phyloP scores from a whole-genome alignment of 2,888 invertebrate genomes.

The Lissocephala sabroskyi region DNA sequence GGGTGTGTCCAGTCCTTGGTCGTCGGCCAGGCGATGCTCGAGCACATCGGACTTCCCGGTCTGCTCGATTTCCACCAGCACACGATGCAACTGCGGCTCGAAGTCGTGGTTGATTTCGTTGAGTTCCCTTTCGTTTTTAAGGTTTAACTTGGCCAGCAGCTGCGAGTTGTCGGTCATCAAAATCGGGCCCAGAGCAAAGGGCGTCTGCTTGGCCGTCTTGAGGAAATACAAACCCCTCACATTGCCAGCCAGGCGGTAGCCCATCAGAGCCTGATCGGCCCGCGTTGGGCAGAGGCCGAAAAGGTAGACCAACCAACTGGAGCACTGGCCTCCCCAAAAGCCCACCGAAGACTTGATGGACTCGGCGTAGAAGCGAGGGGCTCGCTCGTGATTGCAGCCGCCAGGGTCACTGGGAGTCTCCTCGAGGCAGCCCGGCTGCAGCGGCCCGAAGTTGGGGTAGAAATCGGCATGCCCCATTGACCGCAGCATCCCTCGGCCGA shows the following conservation, averaged over 20 bases:
- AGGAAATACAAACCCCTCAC: slow-evolving; percentile 74
- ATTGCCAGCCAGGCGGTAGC: slow-evolving; percentile 72
- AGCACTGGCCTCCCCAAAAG: slow-evolving; percentile 76
- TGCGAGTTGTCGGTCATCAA: slow-evolving; percentile 31
- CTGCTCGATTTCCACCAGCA: no score
- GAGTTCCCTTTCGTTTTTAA: slow-evolving; percentile 20
- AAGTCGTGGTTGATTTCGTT: slow-evolving; percentile 38
- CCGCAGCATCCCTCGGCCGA: slow-evolving; percentile 75
- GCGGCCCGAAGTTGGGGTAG: slow-evolving; percentile 76
- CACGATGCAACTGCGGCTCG: slow-evolving; percentile 46
- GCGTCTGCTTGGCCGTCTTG: slow-evolving; percentile 28
- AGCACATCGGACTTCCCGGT: slow-evolving; percentile 1
- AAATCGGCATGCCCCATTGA: slow-evolving; percentile 75
- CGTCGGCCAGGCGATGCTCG: no score
- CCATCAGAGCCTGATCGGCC: slow-evolving; percentile 71
- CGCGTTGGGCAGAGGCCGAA: slow-evolving; percentile 73
- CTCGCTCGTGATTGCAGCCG: slow-evolving; percentile 77
- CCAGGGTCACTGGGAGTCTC: slow-evolving; percentile 72
- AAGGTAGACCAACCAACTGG: slow-evolving; percentile 74
- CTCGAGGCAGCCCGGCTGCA: slow-evolving; percentile 76
- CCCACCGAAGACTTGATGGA: slow-evolving; percentile 73
- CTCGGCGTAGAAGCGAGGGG: slow-evolving; percentile 76
- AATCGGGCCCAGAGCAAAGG: slow-evolving; percentile 50
- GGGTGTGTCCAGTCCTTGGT: no score
- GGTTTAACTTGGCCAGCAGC: slow-evolving; percentile 32